Evolutionary conservation across 1,140 invertebrate genomes (phyloP).

Genomic region (Aricia agestis): DNA sequence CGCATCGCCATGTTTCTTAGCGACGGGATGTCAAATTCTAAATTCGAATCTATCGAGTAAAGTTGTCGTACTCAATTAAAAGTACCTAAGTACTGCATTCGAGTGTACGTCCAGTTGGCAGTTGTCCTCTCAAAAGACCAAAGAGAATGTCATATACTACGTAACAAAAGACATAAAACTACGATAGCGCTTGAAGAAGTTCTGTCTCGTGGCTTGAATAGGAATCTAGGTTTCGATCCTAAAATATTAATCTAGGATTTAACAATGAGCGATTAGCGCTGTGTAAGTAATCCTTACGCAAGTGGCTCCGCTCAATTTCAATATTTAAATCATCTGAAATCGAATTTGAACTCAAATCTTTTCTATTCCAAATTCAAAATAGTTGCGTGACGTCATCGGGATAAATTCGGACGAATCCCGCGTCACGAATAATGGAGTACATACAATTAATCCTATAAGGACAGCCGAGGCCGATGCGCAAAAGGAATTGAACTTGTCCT

Average conservation of each 20-base stretch:
- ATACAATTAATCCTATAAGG: slow-evolving; percentile 54
- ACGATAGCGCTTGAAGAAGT: not conserved
- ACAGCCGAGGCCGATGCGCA: slow-evolving; percentile 47
- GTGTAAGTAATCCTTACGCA: not conserved
- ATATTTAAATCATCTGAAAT: slow-evolving; percentile 18
- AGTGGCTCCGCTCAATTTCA: not conserved
- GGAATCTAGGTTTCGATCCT: not conserved
- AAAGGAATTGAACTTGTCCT: slow-evolving; percentile 44
- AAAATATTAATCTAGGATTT: not conserved
- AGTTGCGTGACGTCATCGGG: slow-evolving; percentile 51
- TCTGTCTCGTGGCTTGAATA: not conserved
- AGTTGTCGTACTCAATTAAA: too few relatives aligned
- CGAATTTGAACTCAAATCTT: slow-evolving; percentile 17
- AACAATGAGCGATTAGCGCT: slow-evolving; percentile 1
- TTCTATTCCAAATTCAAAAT: slow-evolving; percentile 17
- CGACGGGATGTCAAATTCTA: too few relatives aligned
- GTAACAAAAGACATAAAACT: not conserved
- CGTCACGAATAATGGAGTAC: slow-evolving; percentile 53
- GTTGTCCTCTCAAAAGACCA: too few relatives aligned
- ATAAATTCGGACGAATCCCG: slow-evolving; percentile 59
- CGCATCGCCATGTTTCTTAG: too few relatives aligned
- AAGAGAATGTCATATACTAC: too few relatives aligned
- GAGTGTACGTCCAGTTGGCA: too few relatives aligned
- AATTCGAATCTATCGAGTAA: too few relatives aligned
- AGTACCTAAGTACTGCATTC: too few relatives aligned